Evolutionary conservation across 2,113 vertebrate genomes (phyloP).

Genomic region (Hemiprocne comata): DNA sequence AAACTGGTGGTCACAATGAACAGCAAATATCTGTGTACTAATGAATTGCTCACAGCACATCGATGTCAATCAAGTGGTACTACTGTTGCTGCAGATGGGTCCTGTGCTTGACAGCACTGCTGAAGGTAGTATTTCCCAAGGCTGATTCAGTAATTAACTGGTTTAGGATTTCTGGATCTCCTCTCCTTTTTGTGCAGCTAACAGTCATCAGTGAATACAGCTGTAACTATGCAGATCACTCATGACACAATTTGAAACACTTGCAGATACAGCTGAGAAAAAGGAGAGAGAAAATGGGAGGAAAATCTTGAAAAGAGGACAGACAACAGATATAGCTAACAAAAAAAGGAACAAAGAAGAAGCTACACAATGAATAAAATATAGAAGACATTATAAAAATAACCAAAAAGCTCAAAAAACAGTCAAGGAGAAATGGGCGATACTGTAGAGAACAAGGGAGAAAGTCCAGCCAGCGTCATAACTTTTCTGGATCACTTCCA

Average conservation of each 20-base stretch:
- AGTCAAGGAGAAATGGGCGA: background rate
- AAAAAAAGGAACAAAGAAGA: background rate
- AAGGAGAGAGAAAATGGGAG: background rate
- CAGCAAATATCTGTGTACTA: background rate
- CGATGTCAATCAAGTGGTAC: background rate
- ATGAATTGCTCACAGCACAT: background rate
- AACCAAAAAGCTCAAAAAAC: background rate
- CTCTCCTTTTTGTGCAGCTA: constrained; percentile 12
- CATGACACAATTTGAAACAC: background rate
- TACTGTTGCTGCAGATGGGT: background rate
- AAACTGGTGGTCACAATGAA: background rate
- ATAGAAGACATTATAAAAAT: background rate
- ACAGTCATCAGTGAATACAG: background rate
- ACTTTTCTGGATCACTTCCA: background rate
- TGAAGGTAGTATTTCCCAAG: background rate
- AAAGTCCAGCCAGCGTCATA: background rate
- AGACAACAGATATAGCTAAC: background rate
- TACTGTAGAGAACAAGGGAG: background rate
- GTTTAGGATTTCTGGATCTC: constrained; percentile 16
- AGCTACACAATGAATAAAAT: background rate
- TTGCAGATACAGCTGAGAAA: background rate
- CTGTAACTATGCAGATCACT: background rate
- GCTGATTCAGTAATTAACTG: constrained; percentile 45
- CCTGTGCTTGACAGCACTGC: background rate
- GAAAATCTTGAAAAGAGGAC: background rate